Percentiles rank a stretch among this genome's conserved stretches.
phyloP scores from a whole-genome alignment of 1,140 invertebrate genomes.

The Thaumatotibia leucotreta region DNA sequence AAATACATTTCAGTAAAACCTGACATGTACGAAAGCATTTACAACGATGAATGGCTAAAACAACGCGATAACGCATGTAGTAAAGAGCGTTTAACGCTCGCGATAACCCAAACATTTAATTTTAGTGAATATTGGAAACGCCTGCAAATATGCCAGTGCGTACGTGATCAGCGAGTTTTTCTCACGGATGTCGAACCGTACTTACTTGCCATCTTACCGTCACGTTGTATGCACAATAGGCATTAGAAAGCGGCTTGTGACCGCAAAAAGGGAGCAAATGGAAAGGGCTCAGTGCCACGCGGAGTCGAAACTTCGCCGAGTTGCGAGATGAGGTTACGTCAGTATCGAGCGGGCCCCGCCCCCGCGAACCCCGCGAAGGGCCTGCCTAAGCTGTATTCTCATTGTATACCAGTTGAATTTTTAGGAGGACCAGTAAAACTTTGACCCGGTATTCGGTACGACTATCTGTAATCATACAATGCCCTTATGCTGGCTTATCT shows the following conservation, averaged over 20 bases:
- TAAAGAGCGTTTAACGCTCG: background rate
- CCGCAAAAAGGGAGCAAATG: slow-evolving; percentile 64
- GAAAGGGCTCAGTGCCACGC: slow-evolving; percentile 50
- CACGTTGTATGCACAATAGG: slow-evolving; percentile 55
- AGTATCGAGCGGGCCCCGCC: slow-evolving; percentile 52
- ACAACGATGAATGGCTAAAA: background rate
- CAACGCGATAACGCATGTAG: background rate
- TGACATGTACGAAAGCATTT: background rate
- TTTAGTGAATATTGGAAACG: background rate
- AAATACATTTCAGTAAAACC: background rate
- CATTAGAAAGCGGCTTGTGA: slow-evolving; percentile 69
- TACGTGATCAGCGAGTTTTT: slow-evolving; percentile 37
- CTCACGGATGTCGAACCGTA: slow-evolving; percentile 61
- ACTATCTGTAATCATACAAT: background rate
- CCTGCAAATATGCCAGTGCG: slow-evolving; percentile 18
- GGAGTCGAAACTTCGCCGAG: background rate
- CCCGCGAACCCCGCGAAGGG: slow-evolving; percentile 32
- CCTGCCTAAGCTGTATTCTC: slow-evolving; percentile 17
- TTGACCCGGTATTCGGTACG: background rate
- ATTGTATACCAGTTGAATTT: background rate
- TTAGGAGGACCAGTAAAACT: background rate
- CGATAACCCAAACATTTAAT: background rate
- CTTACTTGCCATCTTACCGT: slow-evolving; percentile 45
- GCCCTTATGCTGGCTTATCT: background rate
- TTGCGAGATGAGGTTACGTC: slow-evolving; percentile 67